Percentiles rank a stretch among this genome's conserved stretches.
These are phyloP conservation scores for Synergus gifuensis DNA, from an alignment of 2,888 invertebrate genomes.

Conservation along the genomic window DNA sequence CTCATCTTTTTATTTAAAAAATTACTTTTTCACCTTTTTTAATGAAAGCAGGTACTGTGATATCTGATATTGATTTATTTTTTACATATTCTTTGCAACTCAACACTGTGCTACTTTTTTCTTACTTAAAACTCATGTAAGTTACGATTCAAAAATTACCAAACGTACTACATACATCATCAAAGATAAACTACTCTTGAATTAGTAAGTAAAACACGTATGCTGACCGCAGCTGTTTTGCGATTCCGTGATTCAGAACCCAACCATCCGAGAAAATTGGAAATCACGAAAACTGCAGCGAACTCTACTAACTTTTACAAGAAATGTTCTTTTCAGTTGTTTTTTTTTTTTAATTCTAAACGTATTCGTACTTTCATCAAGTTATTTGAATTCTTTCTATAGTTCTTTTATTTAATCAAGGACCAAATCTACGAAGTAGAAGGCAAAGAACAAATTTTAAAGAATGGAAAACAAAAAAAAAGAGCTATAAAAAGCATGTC, in stretches of 20 bases:
- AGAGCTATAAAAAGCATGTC: too few species aligned
- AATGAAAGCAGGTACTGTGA: too few species aligned
- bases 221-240: conserved; percentile 62
- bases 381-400: not conserved
- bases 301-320: not conserved
- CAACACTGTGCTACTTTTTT: too few species aligned
- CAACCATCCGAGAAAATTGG: conserved; percentile 66
- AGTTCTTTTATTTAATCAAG: not conserved
- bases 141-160: not conserved
- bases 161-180: conserved; percentile 25
- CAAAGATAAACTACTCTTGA: conserved; percentile 9
- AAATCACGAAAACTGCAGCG: conserved; percentile 64
- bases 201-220: conserved; percentile 33
- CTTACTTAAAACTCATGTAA: not conserved
- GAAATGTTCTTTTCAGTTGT: not conserved
- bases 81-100: too few species aligned
- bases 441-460: too few species aligned
- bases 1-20: too few species aligned
- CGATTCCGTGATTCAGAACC: conserved; percentile 52
- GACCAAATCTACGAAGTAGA: too few species aligned
- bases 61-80: too few species aligned
- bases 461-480: too few species aligned
- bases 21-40: too few species aligned
- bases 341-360: not conserved
- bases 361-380: not conserved